A percentile compares a stretch with the other conserved stretches of the same genome.
phyloP scores from a whole-genome alignment of 1,140 invertebrate species.

The Trinorchestia longiramus region DNA sequence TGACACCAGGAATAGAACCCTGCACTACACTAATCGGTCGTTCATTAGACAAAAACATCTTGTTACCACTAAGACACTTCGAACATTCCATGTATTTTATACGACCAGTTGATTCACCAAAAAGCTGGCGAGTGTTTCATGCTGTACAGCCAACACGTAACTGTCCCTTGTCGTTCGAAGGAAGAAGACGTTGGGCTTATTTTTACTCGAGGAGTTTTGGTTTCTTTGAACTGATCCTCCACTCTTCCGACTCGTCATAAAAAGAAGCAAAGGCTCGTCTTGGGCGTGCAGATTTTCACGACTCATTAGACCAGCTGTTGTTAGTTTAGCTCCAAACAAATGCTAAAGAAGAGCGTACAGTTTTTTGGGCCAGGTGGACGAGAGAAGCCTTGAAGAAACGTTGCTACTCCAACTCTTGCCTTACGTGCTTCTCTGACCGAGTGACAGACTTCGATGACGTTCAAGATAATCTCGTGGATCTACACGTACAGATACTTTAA shows the following conservation, averaged over 20 bases:
- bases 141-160: not conserved
- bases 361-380: conserved; percentile 3
- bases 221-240: not conserved
- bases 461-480: not conserved
- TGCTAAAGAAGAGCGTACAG: conserved; percentile 26
- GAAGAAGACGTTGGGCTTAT: not conserved
- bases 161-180: not conserved
- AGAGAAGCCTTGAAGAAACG: not conserved
- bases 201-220: not conserved
- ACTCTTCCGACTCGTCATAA: not conserved
- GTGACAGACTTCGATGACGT: conserved; percentile 41
- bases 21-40: not conserved
- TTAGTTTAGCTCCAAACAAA: conserved; percentile 51
- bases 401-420: not conserved
- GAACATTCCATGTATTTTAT: not conserved
- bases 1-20: not conserved
- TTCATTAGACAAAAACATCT: not conserved
- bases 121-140: not conserved
- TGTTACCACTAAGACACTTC: not conserved
- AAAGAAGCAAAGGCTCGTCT: not conserved
- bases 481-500: not conserved
- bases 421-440: not conserved
- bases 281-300: not conserved
- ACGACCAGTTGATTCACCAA: not conserved
- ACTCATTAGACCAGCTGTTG: conserved; percentile 45